Percentiles rank a stretch among this genome's conserved stretches.
Conservation (phyloP, 1,140 invertebrate species). For the Rhizoglyphus robini region DNA sequence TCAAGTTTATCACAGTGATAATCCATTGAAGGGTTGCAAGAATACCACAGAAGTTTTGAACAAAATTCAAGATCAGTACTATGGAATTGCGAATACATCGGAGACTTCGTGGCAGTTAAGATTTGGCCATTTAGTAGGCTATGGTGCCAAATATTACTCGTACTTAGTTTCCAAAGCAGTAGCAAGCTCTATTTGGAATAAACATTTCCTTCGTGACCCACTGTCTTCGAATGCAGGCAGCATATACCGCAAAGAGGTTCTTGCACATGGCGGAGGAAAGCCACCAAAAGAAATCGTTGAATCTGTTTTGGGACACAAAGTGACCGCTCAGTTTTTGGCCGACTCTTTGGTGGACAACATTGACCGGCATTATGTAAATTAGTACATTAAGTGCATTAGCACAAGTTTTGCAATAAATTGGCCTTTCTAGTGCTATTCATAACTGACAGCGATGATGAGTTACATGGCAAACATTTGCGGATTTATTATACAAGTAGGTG, state of each 20-base stretch:
- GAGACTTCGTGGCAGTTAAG: conserved; percentile 90
- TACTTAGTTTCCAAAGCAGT: conserved; percentile 87
- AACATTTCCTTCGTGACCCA: conserved; percentile 67
- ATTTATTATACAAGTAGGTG: too few relatives aligned
- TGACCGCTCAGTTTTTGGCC: conserved; percentile 20
- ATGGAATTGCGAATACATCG: conserved; percentile 66
- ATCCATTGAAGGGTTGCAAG: conserved; percentile 32
- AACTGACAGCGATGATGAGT: too few relatives aligned
- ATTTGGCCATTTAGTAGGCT: conserved; percentile 91
- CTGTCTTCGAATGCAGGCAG: conserved; percentile 59
- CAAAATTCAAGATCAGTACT: conserved; percentile 65
- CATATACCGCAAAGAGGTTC: conserved; percentile 55
- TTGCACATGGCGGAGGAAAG: conserved; percentile 75
- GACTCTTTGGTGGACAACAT: conserved; percentile 17
- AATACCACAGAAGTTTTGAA: conserved; percentile 59
- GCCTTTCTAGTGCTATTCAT: too few relatives aligned
- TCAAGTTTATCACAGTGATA: conserved; percentile 67
- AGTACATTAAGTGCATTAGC: too few relatives aligned
- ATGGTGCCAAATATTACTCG: conserved; percentile 96
- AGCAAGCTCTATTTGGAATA: conserved; percentile 83
- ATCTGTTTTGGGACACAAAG: conserved; percentile 24
- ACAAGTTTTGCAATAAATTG: too few relatives aligned
- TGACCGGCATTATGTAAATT: neutral
- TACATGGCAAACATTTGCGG: too few relatives aligned
- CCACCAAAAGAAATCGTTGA: conserved; percentile 54